Percentiles rank a stretch among this genome's conserved stretches.
Evolutionary conservation across 2,888 invertebrate species (phyloP).

Genomic region (Xylophagus ater): DNA sequence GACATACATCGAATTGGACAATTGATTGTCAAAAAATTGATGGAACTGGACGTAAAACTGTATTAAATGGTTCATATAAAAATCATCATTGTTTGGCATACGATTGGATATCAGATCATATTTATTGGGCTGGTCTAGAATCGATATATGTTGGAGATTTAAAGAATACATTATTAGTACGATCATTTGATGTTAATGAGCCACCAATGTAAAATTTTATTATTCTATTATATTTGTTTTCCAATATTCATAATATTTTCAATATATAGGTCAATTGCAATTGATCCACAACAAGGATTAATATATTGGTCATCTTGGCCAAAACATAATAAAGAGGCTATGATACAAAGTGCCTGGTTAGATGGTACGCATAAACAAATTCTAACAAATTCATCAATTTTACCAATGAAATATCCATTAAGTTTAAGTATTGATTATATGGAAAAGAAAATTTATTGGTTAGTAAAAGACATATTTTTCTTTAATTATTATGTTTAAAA

Average conservation of each 20-base stretch:
- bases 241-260: background rate
- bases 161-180: constrained; percentile 44
- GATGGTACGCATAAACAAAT: constrained; percentile 54
- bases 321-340: constrained; percentile 38
- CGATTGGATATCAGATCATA: constrained; percentile 71
- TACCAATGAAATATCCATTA: constrained; percentile 51
- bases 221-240: background rate
- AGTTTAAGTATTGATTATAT: constrained; percentile 57
- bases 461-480: constrained; percentile 8
- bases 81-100: constrained; percentile 58
- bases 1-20: constrained; percentile 39
- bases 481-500: constrained; percentile 1
- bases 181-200: constrained; percentile 46
- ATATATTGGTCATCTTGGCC: constrained; percentile 75
- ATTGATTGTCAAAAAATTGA: constrained; percentile 55
- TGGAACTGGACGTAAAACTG: constrained; percentile 45
- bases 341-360: constrained; percentile 60
- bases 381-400: constrained; percentile 51
- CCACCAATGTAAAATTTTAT: constrained; percentile 42
- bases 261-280: constrained; percentile 47
- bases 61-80: constrained; percentile 48
- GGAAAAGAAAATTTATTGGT: constrained; percentile 50
- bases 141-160: constrained; percentile 58
- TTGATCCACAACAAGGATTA: constrained; percentile 56
- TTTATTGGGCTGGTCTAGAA: constrained; percentile 71